A percentile compares a stretch with the other conserved stretches of the same genome.
These are phyloP conservation scores for Papilio protenor DNA, from an alignment of 2,888 invertebrate species.

Conservation along the genomic window DNA sequence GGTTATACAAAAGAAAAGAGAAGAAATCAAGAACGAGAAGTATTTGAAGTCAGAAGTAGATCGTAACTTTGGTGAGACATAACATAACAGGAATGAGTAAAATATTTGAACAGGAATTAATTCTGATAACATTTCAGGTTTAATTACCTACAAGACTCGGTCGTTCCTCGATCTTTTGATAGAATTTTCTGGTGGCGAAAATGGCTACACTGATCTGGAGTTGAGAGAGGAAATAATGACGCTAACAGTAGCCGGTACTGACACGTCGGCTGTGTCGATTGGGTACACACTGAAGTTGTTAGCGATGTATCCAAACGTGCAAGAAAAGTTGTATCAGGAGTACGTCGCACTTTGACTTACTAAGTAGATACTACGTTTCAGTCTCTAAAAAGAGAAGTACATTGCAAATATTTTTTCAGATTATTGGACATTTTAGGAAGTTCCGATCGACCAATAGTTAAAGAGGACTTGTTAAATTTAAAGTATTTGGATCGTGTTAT, in stretches of 20 bases:
- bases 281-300: conserved; percentile 75
- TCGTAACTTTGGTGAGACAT: conserved; percentile 63
- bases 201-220: conserved; percentile 80
- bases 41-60: conserved; percentile 59
- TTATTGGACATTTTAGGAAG: conserved; percentile 68
- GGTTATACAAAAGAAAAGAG: conserved; percentile 67
- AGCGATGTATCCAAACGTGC: conserved; percentile 75
- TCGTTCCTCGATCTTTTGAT: conserved; percentile 84
- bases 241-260: conserved; percentile 83
- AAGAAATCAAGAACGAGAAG: conserved; percentile 59
- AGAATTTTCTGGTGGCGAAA: conserved; percentile 75
- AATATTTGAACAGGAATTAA: background rate
- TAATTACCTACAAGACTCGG: conserved; percentile 67
- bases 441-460: conserved; percentile 65
- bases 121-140: conserved; percentile 54
- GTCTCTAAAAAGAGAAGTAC: too few species aligned
- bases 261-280: conserved; percentile 77
- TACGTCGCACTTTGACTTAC: conserved; percentile 56
- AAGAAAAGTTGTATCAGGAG: conserved; percentile 76
- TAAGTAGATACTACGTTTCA: too few species aligned
- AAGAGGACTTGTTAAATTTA: conserved; percentile 67
- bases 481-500: conserved; percentile 73
- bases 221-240: conserved; percentile 84
- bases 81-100: background rate
- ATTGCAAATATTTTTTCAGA: conserved; percentile 53